Base-by-base conservation (phyloP, 2,113 vertebrate genomes). In the Gasterosteus aculeatus region DNA sequence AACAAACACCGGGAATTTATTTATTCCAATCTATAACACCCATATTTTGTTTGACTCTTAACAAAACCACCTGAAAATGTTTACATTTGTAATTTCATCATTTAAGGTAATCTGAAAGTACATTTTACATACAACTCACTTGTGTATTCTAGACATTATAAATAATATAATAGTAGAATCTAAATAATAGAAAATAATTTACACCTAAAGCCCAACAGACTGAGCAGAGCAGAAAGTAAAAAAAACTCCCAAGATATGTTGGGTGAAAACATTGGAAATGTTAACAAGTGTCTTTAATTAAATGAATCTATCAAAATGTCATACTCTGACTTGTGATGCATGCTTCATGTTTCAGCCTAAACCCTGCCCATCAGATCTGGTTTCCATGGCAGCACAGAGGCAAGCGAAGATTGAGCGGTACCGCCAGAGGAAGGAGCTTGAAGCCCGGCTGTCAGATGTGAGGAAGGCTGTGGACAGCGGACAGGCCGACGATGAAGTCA, bases 331-430 rank as follows among this genome's bases (percentile, higher is more conserved):
- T 9, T 46, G 10, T 58, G 1, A 22, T 64, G 11, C 77, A 29
- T 76, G 5, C 18, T 66, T 69, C 5, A 68, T 59, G 2, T 80
- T 75, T 18, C 77, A 93, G 92, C 61, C 72, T 19, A n/a, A 31
- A 4, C 62, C 71, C 41, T 41, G 7, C 44, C 75, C 93, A 65
- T 60, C 93, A 65, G 93, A 82, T 80, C 91, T 99, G 61, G 70
- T 96, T 74, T 82, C 94, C 77, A 96, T 98, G 96, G 98, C 96
- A 2, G 49, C 92, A 42, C 94, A 93, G 61, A 95, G 98, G 87
- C 93, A 95, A 19, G 94, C 95, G 53, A 99, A 99, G 90, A 98
- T 99, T 0, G 94, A 96, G 84, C 88, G 95, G 33, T 98, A 97
- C 65, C 96, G 95, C 44, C 95, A 96, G 90, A 97, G 93, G 90